Base-by-base conservation (phyloP, 2,113 vertebrate species). In the Ursus arctos region DNA sequence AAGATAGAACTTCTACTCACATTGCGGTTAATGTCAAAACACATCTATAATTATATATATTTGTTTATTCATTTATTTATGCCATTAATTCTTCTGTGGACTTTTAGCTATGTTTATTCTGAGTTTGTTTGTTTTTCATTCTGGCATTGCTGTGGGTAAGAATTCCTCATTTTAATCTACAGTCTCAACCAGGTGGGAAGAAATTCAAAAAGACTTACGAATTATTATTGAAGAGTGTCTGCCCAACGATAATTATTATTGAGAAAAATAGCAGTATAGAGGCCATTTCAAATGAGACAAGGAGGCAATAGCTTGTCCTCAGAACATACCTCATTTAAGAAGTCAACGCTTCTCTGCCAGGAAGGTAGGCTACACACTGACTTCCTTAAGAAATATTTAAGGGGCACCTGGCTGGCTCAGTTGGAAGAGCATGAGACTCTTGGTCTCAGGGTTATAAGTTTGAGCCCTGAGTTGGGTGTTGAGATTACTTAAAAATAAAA, bases 351-450 rank as follows among this genome's bases (percentile, higher is more conserved):
- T 79, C 65, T 59, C n/a, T 59, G 4, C 14, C 33, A 94, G 19
- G 2, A 88, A 76, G 19, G 14, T 74, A 26, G 16, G 1, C 21
- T 72, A 40, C 47, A 6, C 53, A 63, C 24, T 31, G 33, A 69
- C 40, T 82, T n/a, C 18, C 26, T 93, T 77, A 94, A 94, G 53
- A 88, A 51, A 51, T 67, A 67, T 26, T 67, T 93, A 76, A 91
- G 36, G 16, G 33, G 16, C 18, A 19, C 33, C 67, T 69, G 67
- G 16, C 16, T 69, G 67, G 33, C 67, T 36, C 16, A 19, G 33
- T 36, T 15, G 15, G 67, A 69, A 69, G 33, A 69, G 67, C 67
- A 69, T 69, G 33, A 69, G 8, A 69, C 16, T 69, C 67, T 69
- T 69, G 7, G 16, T 69, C 33, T 69, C 33, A n/a, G 67, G 16